These are phyloP conservation scores for Didymodactylos carnosus DNA, from an alignment of 2,888 invertebrate genomes.

Conservation along the genomic window DNA sequence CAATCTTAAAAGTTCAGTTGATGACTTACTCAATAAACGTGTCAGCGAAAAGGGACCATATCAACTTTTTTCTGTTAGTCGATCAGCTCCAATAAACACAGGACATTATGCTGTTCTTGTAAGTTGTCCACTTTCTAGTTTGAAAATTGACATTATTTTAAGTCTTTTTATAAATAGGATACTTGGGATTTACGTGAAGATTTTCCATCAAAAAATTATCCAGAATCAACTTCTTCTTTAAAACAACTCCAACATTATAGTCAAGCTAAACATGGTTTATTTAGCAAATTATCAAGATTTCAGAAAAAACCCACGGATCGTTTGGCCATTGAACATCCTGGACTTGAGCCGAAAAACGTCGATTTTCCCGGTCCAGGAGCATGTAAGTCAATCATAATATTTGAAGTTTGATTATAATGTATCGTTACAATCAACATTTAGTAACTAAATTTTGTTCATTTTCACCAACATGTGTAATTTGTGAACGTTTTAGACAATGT, in stretches of 20 bases:
- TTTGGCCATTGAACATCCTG: not conserved
- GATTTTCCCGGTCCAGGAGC: not conserved
- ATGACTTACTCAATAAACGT: constrained; percentile 11
- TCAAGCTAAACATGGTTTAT: not conserved
- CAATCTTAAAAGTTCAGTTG: constrained; percentile 1
- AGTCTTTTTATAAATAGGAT: too few relatives aligned
- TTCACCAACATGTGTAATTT: too few relatives aligned
- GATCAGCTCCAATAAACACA: not conserved
- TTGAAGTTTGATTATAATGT: too few relatives aligned
- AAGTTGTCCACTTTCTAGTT: not conserved
- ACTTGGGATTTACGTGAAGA: not conserved
- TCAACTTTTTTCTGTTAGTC: constrained; percentile 1
- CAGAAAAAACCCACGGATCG: not conserved
- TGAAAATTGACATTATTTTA: too few relatives aligned
- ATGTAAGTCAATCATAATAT: too few relatives aligned
- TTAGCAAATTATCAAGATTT: not conserved
- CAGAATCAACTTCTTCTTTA: not conserved
- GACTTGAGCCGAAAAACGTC: not conserved
- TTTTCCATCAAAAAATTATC: not conserved
- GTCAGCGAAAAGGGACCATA: constrained; percentile 11
- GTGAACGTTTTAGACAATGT: too few relatives aligned
- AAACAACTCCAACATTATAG: not conserved
- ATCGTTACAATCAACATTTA: too few relatives aligned
- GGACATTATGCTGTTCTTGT: constrained; percentile 9
- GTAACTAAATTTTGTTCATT: too few relatives aligned